These are phyloP conservation scores for Psettodes erumei DNA, from an alignment of 2,113 vertebrate genomes.

Conservation along the genomic window DNA sequence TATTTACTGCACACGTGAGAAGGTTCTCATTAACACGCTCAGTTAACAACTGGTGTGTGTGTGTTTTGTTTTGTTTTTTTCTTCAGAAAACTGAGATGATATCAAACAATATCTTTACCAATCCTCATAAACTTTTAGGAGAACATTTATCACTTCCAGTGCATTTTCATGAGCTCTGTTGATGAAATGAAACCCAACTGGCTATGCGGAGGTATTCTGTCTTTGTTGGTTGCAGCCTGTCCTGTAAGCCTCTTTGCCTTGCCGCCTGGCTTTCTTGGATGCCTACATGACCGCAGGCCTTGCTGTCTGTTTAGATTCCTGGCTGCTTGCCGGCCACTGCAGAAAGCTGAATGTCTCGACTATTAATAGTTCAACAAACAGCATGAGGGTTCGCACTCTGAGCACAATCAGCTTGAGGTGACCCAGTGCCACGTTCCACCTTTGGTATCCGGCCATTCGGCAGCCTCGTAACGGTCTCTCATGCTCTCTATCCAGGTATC, in stretches of 20 bases:
- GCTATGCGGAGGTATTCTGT: no score
- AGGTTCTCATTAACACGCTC: no score
- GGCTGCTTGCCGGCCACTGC: constrained; percentile 35
- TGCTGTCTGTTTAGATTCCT: constrained; percentile 38
- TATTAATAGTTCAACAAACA: constrained; percentile 69
- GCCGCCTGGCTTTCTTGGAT: constrained; percentile 26
- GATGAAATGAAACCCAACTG: no score
- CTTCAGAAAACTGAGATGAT: neutral
- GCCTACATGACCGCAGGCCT: constrained; percentile 25
- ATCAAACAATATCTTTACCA: neutral
- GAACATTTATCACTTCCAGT: no score
- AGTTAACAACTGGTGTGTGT: neutral
- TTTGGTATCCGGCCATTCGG: constrained; percentile 30
- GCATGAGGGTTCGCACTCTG: constrained; percentile 54
- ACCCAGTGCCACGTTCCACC: constrained; percentile 51
- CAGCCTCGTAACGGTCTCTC: neutral
- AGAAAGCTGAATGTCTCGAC: constrained; percentile 48
- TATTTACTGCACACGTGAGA: no score
- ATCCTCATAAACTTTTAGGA: neutral
- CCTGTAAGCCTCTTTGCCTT: constrained; percentile 9
- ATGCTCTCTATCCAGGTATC: constrained; percentile 2
- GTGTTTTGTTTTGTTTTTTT: no score
- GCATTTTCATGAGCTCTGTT: neutral
- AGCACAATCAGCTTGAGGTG: constrained; percentile 55
- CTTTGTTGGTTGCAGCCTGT: no score